Base-by-base conservation (phyloP, 2,888 invertebrate species). In the Pheosia tremula region DNA sequence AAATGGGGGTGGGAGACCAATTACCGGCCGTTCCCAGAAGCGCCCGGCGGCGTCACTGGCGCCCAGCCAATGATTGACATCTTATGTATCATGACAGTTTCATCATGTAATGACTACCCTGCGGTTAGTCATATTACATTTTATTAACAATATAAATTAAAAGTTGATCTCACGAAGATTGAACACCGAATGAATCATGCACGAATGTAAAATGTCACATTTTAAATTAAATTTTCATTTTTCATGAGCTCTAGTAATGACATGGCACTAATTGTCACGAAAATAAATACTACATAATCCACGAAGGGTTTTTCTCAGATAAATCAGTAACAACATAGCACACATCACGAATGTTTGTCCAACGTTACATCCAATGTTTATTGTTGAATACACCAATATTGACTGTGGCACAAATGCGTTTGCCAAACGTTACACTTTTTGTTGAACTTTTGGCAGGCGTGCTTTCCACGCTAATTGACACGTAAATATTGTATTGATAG, bases 1-100 rank as follows among this genome's bases (percentile, higher is more conserved):
- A 64, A 71, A 63, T 68, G 67, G 67, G 60, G 66, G 66, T 56
- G 41, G 67, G 11, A 62, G 67, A 69, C 71, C 66, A 72, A 63
- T 39, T 62, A 62, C 57, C 67, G 67, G 65, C 45, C 61, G 37
- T 84, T 84, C 84, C 65, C 41, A 71, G 84, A 85, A 84, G 75
- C 78, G 72, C 70, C 59, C 75, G 71, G 59, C 71, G 71, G 60
- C 71, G 73, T 62, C 77, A 75, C 79, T 89, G 89, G 89, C 89
- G 74, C 53, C 37, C 45, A 58, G 75, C 87, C 87, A 88, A 80
- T 72, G 64, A 79, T 78, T 78, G 74, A 75, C 73, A 69, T 61
- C 65, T 49, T 39, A 37, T 71, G 68, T 63, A 67, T 76, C 71
- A 71, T 39, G 75, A 67, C 75, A 74, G 56, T 63, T 72, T 67